phyloP scores from a whole-genome alignment of 1,140 invertebrate genomes.

The Arion vulgaris region DNA sequence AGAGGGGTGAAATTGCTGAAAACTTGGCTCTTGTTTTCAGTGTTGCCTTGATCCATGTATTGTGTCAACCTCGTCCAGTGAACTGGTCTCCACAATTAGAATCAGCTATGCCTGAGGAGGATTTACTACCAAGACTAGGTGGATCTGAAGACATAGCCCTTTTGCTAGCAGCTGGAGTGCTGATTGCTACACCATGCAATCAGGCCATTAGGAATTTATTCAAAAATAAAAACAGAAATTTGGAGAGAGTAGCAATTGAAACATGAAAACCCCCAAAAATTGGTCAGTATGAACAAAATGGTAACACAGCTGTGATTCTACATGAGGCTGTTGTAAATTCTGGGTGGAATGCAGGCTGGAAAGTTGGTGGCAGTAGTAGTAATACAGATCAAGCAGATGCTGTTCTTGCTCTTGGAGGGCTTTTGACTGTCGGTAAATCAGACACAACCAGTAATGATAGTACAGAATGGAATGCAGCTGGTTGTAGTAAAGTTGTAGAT shows the following conservation, averaged over 20 bases:
- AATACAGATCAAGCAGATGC: background rate
- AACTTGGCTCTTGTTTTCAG: conserved; percentile 63
- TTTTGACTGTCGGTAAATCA: background rate
- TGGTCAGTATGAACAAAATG: conserved; percentile 29
- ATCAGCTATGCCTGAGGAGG: conserved; percentile 53
- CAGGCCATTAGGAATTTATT: conserved; percentile 33
- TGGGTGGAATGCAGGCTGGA: conserved; percentile 7
- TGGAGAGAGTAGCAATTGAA: background rate
- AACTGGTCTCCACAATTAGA: conserved; percentile 60
- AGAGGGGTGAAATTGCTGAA: conserved; percentile 56
- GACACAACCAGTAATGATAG: background rate
- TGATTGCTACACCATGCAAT: conserved; percentile 65
- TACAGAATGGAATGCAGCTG: background rate
- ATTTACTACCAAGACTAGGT: conserved; percentile 35
- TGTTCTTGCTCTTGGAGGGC: background rate
- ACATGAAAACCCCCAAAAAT: background rate
- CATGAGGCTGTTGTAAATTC: conserved; percentile 26
- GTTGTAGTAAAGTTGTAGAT: background rate
- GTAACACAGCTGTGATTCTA: conserved; percentile 17
- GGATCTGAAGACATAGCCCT: conserved; percentile 58
- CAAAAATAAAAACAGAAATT: conserved; percentile 11
- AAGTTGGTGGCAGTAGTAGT: background rate
- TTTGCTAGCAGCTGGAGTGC: conserved; percentile 60
- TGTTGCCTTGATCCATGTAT: conserved; percentile 63
- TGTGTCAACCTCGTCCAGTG: conserved; percentile 63